Evolutionary conservation across 2,113 vertebrate genomes (phyloP).

Genomic region (Sceloporus undulatus): DNA sequence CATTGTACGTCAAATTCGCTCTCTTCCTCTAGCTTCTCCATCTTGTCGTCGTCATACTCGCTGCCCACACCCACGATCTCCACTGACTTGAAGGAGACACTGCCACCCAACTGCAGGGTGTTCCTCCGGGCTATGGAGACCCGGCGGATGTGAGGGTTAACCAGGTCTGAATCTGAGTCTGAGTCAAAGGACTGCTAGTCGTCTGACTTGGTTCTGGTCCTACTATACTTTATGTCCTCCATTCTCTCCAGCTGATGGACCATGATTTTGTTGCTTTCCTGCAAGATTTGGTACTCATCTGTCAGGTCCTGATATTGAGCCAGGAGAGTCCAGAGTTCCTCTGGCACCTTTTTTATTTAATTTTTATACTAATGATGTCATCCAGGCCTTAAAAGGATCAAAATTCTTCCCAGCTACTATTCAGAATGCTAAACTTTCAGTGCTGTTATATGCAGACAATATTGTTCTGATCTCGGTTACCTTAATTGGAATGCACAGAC

Average conservation of each 20-base stretch:
- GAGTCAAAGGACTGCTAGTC: no score
- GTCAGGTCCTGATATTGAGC: constrained; percentile 79
- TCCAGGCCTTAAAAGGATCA: no score
- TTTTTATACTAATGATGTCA: no score
- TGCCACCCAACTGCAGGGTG: not conserved
- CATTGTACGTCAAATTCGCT: not conserved
- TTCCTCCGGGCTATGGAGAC: not conserved
- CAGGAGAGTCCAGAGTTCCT: constrained; percentile 75
- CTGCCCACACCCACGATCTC: not conserved
- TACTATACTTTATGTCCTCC: constrained; percentile 66
- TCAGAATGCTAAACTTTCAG: no score
- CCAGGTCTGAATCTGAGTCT: no score
- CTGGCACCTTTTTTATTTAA: no score
- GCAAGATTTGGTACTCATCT: constrained; percentile 78
- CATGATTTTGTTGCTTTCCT: constrained; percentile 82
- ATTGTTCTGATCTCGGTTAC: no score
- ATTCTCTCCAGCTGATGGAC: constrained; percentile 81
- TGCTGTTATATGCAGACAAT: no score
- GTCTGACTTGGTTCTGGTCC: not conserved
- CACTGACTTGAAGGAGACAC: constrained; percentile 54
- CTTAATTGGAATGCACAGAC: no score
- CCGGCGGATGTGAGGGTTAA: not conserved
- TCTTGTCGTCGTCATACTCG: constrained; percentile 11
- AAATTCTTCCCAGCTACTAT: no score
- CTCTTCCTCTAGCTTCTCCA: not conserved